Conservation (phyloP, 2,888 invertebrate species). For the Synergus laeviventris region DNA sequence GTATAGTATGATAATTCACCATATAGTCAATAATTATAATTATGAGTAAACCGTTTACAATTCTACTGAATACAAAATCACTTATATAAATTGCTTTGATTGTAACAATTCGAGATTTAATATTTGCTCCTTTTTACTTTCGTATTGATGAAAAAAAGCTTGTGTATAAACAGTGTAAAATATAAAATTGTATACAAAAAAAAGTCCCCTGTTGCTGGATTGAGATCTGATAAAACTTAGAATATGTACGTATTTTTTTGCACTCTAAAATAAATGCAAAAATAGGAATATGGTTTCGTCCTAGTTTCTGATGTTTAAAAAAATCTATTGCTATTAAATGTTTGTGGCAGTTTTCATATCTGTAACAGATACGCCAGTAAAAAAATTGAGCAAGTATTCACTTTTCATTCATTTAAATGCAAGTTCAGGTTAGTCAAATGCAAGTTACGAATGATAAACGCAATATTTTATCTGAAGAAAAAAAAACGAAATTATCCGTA, state of each 20-base stretch:
- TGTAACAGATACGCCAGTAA: not conserved
- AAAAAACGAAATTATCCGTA: not conserved
- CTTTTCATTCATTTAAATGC: slow-evolving; percentile 1
- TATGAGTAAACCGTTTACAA: not conserved
- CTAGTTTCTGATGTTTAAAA: slow-evolving; percentile 16
- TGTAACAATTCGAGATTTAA: not conserved
- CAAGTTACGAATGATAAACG: not conserved
- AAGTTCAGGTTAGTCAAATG: not conserved
- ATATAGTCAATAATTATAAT: not conserved
- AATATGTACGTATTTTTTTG: not conserved
- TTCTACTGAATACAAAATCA: not conserved
- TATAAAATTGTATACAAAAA: slow-evolving; percentile 34
- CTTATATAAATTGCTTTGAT: not conserved
- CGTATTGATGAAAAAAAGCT: not conserved
- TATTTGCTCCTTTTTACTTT: slow-evolving; percentile 35
- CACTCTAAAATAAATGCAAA: slow-evolving; percentile 1
- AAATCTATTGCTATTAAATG: slow-evolving; percentile 27
- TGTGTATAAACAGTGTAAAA: not conserved
- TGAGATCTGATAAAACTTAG: slow-evolving; percentile 7
- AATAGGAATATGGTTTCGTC: not conserved
- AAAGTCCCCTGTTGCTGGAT: slow-evolving; percentile 27
- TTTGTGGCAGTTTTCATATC: slow-evolving; percentile 18
- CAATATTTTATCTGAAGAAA: not conserved
- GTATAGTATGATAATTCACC: not conserved
- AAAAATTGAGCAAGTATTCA: slow-evolving; percentile 34